Conservation (phyloP, 1,140 invertebrate genomes). For the Drosophila bocki region DNA sequence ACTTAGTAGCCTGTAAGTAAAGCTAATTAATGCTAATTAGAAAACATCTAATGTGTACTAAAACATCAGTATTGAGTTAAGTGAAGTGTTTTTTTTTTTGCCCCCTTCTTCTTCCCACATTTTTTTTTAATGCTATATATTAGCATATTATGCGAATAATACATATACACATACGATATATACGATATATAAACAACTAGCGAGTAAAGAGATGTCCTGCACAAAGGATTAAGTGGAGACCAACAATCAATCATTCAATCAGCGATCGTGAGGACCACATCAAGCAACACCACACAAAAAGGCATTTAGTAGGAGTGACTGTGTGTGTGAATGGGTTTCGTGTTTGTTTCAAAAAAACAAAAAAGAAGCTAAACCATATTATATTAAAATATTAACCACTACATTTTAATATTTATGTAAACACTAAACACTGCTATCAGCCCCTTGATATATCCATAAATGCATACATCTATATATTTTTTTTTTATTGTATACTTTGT, state of each 20-base stretch:
- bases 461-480: constrained; percentile 19
- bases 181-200: constrained; percentile 42
- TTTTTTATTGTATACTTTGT: constrained; percentile 78
- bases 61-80: constrained; percentile 82
- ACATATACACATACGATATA: constrained; percentile 48
- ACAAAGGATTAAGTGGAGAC: constrained; percentile 22
- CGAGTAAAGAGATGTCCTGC: constrained; percentile 14
- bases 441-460: constrained; percentile 20
- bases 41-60: constrained; percentile 81
- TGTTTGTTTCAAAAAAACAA: constrained; percentile 30
- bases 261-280: constrained; percentile 15
- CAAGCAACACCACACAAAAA: constrained; percentile 17
- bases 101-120: neutral
- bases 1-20: constrained; percentile 81
- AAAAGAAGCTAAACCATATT: constrained; percentile 51
- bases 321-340: constrained; percentile 51
- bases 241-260: constrained; percentile 39
- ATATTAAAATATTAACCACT: constrained; percentile 63
- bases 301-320: constrained; percentile 57
- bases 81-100: constrained; percentile 51
- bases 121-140: constrained; percentile 38
- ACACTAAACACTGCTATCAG: constrained; percentile 56
- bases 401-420: constrained; percentile 78
- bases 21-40: constrained; percentile 73
- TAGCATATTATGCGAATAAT: constrained; percentile 41